Conservation (phyloP, 2,888 invertebrate species). For the Ptycholaimellus sp. region DNA sequence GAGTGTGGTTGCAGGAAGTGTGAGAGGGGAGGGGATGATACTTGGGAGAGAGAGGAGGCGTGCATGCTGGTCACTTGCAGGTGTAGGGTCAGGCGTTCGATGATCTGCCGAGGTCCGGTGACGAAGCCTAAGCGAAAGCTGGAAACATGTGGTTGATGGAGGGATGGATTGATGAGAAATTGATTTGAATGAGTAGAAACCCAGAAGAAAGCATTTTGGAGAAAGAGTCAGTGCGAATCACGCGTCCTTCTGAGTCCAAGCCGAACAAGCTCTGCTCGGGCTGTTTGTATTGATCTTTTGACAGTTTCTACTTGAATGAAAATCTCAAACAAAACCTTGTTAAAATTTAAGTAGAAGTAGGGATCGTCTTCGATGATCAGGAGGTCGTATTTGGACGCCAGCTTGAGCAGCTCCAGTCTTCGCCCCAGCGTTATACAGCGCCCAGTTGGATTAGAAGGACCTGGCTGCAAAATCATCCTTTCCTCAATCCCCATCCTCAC, state of each 20-base stretch:
- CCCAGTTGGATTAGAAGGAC: slow-evolving; percentile 52
- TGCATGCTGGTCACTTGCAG: slow-evolving; percentile 45
- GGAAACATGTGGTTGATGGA: too few relatives aligned
- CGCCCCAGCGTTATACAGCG: slow-evolving; percentile 42
- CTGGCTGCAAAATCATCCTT: slow-evolving; percentile 46
- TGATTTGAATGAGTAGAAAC: not conserved
- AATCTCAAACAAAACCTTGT: slow-evolving; percentile 5
- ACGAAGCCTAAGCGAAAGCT: slow-evolving; percentile 47
- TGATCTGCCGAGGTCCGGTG: slow-evolving; percentile 43
- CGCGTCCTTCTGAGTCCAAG: slow-evolving; percentile 24
- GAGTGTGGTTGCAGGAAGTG: not conserved
- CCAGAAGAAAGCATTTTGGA: slow-evolving; percentile 4
- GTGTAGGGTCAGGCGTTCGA: slow-evolving; percentile 43
- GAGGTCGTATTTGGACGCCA: slow-evolving; percentile 50
- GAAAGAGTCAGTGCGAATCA: slow-evolving; percentile 15
- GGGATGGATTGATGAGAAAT: too few relatives aligned
- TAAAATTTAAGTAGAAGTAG: slow-evolving; percentile 38
- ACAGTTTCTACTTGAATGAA: too few relatives aligned
- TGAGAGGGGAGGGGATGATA: slow-evolving; percentile 11
- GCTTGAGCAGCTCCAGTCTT: slow-evolving; percentile 42
- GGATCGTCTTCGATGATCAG: slow-evolving; percentile 58
- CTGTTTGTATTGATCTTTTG: too few relatives aligned
- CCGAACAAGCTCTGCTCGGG: slow-evolving; percentile 24
- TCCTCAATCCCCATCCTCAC: slow-evolving; percentile 41
- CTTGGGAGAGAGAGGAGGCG: slow-evolving; percentile 42